Evolutionary conservation across 2,888 invertebrate species (phyloP).

Genomic region (Trichacis sp.): DNA sequence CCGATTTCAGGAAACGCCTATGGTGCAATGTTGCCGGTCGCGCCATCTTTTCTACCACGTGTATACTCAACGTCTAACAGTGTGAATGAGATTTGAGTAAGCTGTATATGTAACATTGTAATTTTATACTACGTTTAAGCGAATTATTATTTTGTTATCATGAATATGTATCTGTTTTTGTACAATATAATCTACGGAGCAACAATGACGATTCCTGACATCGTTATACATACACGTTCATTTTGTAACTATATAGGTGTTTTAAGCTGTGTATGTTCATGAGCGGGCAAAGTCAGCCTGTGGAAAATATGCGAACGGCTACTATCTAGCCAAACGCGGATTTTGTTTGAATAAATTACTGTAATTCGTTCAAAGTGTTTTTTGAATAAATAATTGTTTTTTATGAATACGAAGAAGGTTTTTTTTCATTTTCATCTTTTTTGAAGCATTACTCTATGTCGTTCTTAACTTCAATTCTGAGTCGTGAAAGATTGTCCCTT

Average conservation of each 20-base stretch:
- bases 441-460: background rate
- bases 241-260: slow-evolving; percentile 15
- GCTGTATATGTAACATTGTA: slow-evolving; percentile 57
- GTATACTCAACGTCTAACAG: slow-evolving; percentile 46
- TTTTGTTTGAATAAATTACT: slow-evolving; percentile 12
- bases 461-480: too few relatives aligned
- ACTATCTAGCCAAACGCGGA: too few relatives aligned
- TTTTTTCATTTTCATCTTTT: background rate
- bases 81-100: slow-evolving; percentile 56
- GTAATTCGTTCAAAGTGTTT: slow-evolving; percentile 23
- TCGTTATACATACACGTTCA: slow-evolving; percentile 5
- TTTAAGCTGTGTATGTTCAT: slow-evolving; percentile 13
- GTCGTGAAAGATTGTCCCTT: too few relatives aligned
- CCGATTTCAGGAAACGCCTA: too few relatives aligned
- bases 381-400: slow-evolving; percentile 37
- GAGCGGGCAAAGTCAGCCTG: slow-evolving; percentile 7
- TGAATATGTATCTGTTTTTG: slow-evolving; percentile 63
- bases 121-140: slow-evolving; percentile 52
- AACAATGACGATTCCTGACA: background rate
- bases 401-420: slow-evolving; percentile 6
- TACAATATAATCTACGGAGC: slow-evolving; percentile 57
- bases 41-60: background rate
- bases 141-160: slow-evolving; percentile 64
- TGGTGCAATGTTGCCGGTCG: too few relatives aligned
- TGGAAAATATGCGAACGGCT: too few relatives aligned